Percentiles rank a stretch among this genome's conserved stretches.
Evolutionary conservation across 2,797 vertebrate genomes (phyloP).

Genomic region (Gymnoscopelus microlampas): DNA sequence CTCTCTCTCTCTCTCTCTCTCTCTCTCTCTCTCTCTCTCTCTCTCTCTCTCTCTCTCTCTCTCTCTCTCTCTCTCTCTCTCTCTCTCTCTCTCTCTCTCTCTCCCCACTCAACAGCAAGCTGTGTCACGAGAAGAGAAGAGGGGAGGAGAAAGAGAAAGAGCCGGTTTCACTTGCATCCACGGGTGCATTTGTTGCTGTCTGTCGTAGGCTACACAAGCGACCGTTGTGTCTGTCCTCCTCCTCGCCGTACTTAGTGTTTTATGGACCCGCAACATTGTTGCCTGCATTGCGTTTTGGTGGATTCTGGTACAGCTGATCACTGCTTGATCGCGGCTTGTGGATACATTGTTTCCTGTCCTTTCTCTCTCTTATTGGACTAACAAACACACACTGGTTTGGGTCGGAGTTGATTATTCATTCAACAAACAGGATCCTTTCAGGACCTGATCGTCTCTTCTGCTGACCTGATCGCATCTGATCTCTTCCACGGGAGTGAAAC

Average conservation of each 20-base stretch:
- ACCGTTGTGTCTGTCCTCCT: background rate
- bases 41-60: no score
- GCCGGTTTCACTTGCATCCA: constrained; percentile 10
- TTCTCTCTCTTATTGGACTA: constrained; percentile 8
- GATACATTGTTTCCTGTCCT: constrained; percentile 12
- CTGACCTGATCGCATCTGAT: background rate
- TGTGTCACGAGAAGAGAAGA: constrained; percentile 21
- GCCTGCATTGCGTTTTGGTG: constrained; percentile 3
- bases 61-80: no score
- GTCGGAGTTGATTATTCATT: constrained; percentile 33
- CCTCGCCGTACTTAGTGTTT: constrained; percentile 10
- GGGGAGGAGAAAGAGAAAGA: constrained; percentile 28
- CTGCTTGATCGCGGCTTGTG: no score
- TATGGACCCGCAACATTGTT: background rate
- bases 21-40: no score
- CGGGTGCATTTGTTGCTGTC: constrained; percentile 47
- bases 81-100: constrained; percentile 3
- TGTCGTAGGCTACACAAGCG: background rate
- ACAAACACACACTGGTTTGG: constrained; percentile 16
- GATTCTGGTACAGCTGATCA: background rate
- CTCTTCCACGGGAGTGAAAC: background rate
- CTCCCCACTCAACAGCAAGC: constrained; percentile 35
- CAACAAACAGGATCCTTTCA: constrained; percentile 29
- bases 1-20: no score
- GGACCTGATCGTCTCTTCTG: constrained; percentile 30